These are phyloP conservation scores for Helleia helle DNA, from an alignment of 2,888 invertebrate genomes.

Conservation along the genomic window DNA sequence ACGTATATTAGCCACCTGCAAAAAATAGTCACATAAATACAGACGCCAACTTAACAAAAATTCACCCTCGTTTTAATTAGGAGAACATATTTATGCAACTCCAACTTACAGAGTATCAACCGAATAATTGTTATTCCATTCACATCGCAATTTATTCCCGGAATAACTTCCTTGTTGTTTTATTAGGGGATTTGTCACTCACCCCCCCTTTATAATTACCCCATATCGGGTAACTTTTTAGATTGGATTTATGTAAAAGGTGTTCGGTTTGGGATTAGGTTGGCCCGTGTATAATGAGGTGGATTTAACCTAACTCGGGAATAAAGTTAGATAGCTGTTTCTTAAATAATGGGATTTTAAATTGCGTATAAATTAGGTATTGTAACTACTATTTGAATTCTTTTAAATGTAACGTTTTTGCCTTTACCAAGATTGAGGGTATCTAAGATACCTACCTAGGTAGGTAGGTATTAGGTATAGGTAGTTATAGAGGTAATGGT, in stretches of 20 bases:
- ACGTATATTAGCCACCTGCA: too few relatives aligned
- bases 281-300: conserved; percentile 39
- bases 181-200: conserved; percentile 72
- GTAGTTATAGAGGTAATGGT: too few relatives aligned
- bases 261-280: conserved; percentile 46
- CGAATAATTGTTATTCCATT: conserved; percentile 75
- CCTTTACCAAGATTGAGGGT: too few relatives aligned
- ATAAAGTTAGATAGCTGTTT: conserved; percentile 5
- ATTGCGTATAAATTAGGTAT: not conserved
- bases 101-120: conserved; percentile 40
- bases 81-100: conserved; percentile 6
- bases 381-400: too few relatives aligned
- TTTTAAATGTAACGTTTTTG: too few relatives aligned
- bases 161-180: conserved; percentile 75
- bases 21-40: not conserved
- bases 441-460: too few relatives aligned
- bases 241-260: conserved; percentile 50
- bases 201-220: conserved; percentile 68
- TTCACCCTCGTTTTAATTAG: conserved; percentile 3
- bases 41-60: not conserved
- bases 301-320: conserved; percentile 26
- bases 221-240: conserved; percentile 65
- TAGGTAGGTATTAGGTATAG: too few relatives aligned
- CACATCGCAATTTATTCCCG: conserved; percentile 68
- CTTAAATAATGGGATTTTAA: conserved; percentile 7